Evolutionary conservation across 30 jellyfish, hydroid and myxozoan genomes (phyloP).

Genomic region (Chironex yamaguchii): DNA sequence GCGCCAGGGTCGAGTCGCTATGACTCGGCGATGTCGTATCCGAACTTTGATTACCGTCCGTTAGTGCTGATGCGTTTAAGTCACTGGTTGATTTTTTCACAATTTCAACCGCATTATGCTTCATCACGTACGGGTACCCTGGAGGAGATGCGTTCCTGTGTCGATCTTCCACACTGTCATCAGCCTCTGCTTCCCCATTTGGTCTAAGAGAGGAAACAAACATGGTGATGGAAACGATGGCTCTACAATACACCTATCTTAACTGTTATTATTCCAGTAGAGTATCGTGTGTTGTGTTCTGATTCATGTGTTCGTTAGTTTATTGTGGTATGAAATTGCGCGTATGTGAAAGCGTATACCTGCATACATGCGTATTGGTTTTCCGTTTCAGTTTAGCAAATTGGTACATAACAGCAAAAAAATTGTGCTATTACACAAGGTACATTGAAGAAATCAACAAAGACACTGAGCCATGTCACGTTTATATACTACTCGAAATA

Average conservation of each 20-base stretch:
- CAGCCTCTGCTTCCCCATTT: neutral
- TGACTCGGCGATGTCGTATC: neutral
- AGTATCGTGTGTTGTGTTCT: slow-evolving; percentile 4
- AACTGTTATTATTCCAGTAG: neutral
- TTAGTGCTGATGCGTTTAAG: neutral
- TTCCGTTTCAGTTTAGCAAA: no score
- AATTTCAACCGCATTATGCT: neutral
- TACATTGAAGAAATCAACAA: no score
- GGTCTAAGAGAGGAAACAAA: neutral
- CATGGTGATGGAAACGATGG: no score
- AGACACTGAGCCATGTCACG: no score
- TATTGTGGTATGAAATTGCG: no score
- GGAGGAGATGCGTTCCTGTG: neutral
- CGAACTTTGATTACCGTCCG: neutral
- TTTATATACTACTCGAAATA: no score
- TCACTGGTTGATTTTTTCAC: neutral
- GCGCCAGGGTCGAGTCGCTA: neutral
- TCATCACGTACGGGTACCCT: neutral
- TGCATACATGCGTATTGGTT: no score
- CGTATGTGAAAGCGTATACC: no score
- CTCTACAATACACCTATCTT: neutral
- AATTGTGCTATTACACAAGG: no score
- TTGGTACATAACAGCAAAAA: no score
- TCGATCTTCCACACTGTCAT: neutral
- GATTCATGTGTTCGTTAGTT: no score